These are phyloP conservation scores for Philonicus albiceps DNA, from an alignment of 2,888 invertebrate species.

Conservation along the genomic window DNA sequence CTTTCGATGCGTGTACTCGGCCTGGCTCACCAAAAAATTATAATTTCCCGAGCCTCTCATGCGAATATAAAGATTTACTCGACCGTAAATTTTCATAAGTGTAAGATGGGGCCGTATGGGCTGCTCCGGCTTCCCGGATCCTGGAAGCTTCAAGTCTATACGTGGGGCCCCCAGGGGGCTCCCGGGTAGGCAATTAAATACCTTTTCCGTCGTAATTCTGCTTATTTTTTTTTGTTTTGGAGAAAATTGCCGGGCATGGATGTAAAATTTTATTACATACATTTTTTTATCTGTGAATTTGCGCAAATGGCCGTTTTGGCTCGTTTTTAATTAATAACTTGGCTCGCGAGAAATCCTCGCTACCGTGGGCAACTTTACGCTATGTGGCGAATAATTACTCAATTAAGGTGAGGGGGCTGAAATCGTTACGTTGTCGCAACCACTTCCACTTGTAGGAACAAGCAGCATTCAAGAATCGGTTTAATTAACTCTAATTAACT, in stretches of 20 bases:
- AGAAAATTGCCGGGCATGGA: background rate
- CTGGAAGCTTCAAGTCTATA: background rate
- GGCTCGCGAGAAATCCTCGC: background rate
- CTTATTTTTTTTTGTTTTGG: background rate
- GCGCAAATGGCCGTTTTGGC: background rate
- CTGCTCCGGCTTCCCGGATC: background rate
- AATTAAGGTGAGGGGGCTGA: background rate
- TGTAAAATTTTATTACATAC: constrained; percentile 9
- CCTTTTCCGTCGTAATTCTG: constrained; percentile 8
- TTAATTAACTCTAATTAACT: constrained; percentile 14
- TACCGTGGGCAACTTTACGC: background rate
- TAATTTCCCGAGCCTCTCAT: constrained; percentile 28
- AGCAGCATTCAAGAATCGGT: background rate
- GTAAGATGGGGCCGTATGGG: constrained; percentile 19
- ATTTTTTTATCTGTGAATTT: background rate
- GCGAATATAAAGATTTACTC: constrained; percentile 37
- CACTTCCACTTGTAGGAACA: background rate
- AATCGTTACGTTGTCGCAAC: background rate
- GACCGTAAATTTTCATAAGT: constrained; percentile 23
- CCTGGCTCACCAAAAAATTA: constrained; percentile 24
- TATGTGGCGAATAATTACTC: background rate
- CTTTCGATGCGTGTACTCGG: background rate
- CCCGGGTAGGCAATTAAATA: constrained; percentile 3
- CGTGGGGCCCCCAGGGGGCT: background rate
- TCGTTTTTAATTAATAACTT: background rate